Percentiles rank a stretch among this genome's conserved stretches.
Conservation (phyloP, 2,797 vertebrate genomes). For the Pangasius djambal region DNA sequence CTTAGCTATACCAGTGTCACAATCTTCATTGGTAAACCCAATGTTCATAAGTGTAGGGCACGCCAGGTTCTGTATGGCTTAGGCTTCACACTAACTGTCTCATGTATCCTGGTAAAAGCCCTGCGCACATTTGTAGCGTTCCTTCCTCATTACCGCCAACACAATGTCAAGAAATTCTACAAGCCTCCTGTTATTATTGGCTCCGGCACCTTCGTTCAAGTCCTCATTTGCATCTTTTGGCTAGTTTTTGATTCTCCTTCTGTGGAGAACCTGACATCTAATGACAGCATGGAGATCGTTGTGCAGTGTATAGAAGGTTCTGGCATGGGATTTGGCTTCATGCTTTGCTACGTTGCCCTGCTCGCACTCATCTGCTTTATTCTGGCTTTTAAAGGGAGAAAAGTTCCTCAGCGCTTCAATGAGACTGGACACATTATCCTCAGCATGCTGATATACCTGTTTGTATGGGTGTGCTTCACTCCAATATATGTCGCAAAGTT, state of each 20-base stretch:
- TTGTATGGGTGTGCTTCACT: conserved; percentile 73
- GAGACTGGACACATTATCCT: conserved; percentile 64
- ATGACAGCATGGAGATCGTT: conserved; percentile 53
- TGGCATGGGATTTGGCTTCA: conserved; percentile 61
- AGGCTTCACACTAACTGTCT: conserved; percentile 66
- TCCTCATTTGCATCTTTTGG: conserved; percentile 64
- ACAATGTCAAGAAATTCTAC: conserved; percentile 54
- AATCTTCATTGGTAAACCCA: conserved; percentile 63
- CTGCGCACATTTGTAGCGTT: conserved; percentile 64
- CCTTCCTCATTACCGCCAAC: conserved; percentile 39
- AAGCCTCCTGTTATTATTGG: conserved; percentile 61
- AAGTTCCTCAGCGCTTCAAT: conserved; percentile 64
- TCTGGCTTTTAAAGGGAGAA: conserved; percentile 66
- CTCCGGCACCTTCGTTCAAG: conserved; percentile 55
- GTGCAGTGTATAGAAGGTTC: conserved; percentile 67
- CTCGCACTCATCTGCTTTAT: conserved; percentile 66
- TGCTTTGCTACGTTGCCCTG: conserved; percentile 65
- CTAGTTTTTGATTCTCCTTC: conserved; percentile 60
- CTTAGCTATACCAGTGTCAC: conserved; percentile 59
- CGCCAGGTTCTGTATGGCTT: conserved; percentile 65
- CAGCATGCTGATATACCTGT: conserved; percentile 70
- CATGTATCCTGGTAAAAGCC: conserved; percentile 67
- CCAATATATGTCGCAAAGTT: conserved; percentile 64
- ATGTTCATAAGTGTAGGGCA: conserved; percentile 55
- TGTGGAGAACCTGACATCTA: conserved; percentile 19